A percentile compares a stretch with the other conserved stretches of the same genome.
These are phyloP conservation scores for Aphelinus atriplicis DNA, from an alignment of 1,140 invertebrate genomes.

Conservation along the genomic window DNA sequence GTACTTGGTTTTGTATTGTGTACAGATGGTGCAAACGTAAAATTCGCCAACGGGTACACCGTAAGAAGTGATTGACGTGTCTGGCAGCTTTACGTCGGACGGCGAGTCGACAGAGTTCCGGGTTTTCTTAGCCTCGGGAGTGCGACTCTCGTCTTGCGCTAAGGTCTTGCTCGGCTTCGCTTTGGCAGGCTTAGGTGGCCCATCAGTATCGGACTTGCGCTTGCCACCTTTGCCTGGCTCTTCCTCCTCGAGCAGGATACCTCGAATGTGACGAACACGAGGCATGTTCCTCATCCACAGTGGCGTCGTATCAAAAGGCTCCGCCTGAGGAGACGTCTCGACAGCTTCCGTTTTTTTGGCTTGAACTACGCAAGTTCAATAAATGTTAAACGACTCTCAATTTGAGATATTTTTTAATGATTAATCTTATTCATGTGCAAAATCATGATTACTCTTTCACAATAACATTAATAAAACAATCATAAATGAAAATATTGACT, in stretches of 20 bases:
- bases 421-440: no score
- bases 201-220: conserved; percentile 47
- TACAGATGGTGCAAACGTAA: conserved; percentile 68
- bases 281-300: conserved; percentile 69
- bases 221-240: conserved; percentile 49
- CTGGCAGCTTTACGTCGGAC: conserved; percentile 23
- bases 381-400: neutral
- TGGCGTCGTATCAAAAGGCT: conserved; percentile 69
- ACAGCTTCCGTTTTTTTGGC: conserved; percentile 33
- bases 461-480: no score
- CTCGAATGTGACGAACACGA: conserved; percentile 70
- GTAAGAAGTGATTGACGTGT: conserved; percentile 54
- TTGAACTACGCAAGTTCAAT: conserved; percentile 19
- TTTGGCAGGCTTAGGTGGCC: conserved; percentile 47
- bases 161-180: conserved; percentile 43
- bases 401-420: neutral
- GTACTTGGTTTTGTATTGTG: conserved; percentile 64
- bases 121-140: conserved; percentile 37
- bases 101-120: conserved; percentile 19
- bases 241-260: conserved; percentile 68
- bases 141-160: conserved; percentile 45
- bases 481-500: neutral
- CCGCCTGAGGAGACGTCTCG: conserved; percentile 47
- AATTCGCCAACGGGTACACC: conserved; percentile 58
- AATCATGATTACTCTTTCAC: no score